Evolutionary conservation across 1,140 invertebrate species (phyloP).

Genomic region (Lethrus apterus): DNA sequence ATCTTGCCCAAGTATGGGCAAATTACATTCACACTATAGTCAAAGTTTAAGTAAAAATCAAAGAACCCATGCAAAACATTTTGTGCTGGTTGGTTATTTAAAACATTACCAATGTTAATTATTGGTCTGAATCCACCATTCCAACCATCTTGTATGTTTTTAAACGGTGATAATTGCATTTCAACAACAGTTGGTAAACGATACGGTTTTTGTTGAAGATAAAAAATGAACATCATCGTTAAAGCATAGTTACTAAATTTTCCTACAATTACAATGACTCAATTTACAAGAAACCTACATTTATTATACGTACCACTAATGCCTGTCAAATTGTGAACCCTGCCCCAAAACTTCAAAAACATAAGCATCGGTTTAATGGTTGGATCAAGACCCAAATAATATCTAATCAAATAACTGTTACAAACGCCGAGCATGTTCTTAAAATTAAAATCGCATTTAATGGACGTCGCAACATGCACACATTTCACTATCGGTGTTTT

Average conservation of each 20-base stretch:
- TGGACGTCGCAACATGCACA: constrained; percentile 46
- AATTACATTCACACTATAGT: constrained; percentile 46
- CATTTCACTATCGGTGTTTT: constrained; percentile 68
- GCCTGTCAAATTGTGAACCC: constrained; percentile 46
- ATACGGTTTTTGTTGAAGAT: constrained; percentile 49
- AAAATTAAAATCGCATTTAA: constrained; percentile 62
- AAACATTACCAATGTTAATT: constrained; percentile 17
- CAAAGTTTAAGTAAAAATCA: constrained; percentile 48
- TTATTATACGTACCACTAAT: no score
- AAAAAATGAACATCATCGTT: constrained; percentile 54
- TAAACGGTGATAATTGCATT: constrained; percentile 33
- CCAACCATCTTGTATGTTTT: constrained; percentile 42
- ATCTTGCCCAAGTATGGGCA: constrained; percentile 46
- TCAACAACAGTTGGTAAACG: constrained; percentile 41
- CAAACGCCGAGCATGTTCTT: constrained; percentile 55
- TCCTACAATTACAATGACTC: no score
- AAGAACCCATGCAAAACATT: constrained; percentile 53
- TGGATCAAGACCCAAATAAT: constrained; percentile 49
- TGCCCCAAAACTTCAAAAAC: constrained; percentile 63
- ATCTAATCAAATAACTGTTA: constrained; percentile 54
- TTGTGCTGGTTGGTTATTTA: constrained; percentile 30
- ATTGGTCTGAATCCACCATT: constrained; percentile 42
- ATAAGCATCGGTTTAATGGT: constrained; percentile 51
- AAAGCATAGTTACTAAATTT: constrained; percentile 55
- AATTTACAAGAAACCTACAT: no score